Evolutionary conservation across 2,888 invertebrate genomes (phyloP).

Genomic region (Eupithecia insigniata): DNA sequence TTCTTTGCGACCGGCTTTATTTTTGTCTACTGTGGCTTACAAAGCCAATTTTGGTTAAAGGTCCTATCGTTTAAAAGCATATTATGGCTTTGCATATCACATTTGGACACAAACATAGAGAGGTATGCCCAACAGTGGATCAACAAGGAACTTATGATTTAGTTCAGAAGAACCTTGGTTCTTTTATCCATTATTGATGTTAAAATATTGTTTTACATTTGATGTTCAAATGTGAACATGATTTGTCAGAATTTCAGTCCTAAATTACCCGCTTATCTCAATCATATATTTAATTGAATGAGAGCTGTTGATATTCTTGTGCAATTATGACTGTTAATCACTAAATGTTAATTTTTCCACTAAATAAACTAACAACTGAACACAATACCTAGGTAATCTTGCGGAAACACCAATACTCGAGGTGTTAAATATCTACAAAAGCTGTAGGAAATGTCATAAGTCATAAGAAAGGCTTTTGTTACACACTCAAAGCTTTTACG

Average conservation of each 20-base stretch:
- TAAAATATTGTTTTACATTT: background rate
- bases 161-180: background rate
- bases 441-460: background rate
- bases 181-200: background rate
- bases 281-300: background rate
- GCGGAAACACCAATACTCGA: background rate
- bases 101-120: background rate
- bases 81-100: background rate
- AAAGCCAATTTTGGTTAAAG: background rate
- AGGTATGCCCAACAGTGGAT: background rate
- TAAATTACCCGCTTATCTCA: background rate
- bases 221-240: background rate
- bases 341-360: background rate
- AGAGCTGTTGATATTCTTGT: background rate
- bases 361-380: background rate
- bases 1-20: background rate
- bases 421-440: constrained; percentile 9
- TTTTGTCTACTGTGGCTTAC: background rate
- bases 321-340: background rate
- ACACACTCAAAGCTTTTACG: constrained; percentile 18
- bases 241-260: background rate
- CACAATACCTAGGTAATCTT: background rate
- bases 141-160: background rate
- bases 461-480: constrained; percentile 12
- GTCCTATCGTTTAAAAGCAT: background rate